Conservation (phyloP, 2,888 invertebrate genomes). For the Tenthredo amoena region DNA sequence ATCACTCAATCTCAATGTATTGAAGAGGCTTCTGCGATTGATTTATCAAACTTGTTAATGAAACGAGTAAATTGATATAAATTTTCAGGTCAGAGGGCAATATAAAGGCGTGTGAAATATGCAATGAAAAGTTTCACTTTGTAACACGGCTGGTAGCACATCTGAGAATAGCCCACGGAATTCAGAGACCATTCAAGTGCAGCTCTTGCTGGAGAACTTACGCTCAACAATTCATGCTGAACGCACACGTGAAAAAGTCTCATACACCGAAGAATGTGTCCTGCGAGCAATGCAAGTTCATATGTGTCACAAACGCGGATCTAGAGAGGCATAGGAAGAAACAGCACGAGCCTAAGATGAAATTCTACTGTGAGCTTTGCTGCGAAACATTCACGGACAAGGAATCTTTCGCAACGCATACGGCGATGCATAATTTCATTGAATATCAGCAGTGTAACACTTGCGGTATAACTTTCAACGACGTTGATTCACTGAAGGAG, state of each 20-base stretch:
- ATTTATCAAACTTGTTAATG: not conserved
- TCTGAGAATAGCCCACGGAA: constrained; percentile 67
- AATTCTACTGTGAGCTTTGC: constrained; percentile 67
- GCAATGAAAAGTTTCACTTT: constrained; percentile 69
- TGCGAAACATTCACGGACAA: constrained; percentile 64
- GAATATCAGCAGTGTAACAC: constrained; percentile 67
- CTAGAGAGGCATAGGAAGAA: constrained; percentile 67
- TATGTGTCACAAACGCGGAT: constrained; percentile 66
- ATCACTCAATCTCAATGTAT: not conserved
- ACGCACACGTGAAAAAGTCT: constrained; percentile 69
- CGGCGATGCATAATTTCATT: constrained; percentile 66
- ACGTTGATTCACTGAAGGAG: constrained; percentile 65
- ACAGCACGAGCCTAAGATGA: constrained; percentile 59
- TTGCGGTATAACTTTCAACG: constrained; percentile 67
- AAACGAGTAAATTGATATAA: not conserved
- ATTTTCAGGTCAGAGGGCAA: constrained; percentile 65
- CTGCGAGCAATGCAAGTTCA: constrained; percentile 68
- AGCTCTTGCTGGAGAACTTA: constrained; percentile 68
- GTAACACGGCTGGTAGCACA: constrained; percentile 71
- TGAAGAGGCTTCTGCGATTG: not conserved
- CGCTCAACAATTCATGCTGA: constrained; percentile 70
- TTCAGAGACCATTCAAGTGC: constrained; percentile 71
- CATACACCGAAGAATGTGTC: constrained; percentile 67
- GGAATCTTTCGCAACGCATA: constrained; percentile 62
- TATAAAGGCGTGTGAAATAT: constrained; percentile 68